Conservation (phyloP, 1,140 invertebrate species). For the Plodia interpunctella region DNA sequence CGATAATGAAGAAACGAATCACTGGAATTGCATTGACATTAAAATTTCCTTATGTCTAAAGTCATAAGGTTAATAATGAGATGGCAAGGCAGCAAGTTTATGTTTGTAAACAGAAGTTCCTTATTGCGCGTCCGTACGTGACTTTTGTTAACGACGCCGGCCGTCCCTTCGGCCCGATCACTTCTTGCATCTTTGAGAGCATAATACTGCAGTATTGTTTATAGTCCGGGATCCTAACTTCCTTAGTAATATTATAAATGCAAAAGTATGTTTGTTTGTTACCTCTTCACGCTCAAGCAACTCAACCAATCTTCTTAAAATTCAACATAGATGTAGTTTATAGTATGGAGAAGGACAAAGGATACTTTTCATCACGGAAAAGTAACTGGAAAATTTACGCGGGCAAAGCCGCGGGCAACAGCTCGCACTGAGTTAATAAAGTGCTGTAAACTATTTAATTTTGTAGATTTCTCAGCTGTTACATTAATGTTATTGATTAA, state of each 20-base stretch:
- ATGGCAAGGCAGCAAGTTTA: neutral
- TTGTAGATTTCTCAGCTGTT: too few species aligned
- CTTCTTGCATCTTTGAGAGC: conserved; percentile 10
- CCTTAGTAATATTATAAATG: too few species aligned
- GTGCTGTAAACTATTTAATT: too few species aligned
- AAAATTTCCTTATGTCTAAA: neutral
- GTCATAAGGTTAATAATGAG: neutral
- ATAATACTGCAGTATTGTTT: conserved; percentile 5
- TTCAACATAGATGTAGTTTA: too few species aligned
- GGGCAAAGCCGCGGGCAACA: too few species aligned
- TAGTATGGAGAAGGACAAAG: too few species aligned
- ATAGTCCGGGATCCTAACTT: neutral
- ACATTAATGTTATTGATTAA: too few species aligned
- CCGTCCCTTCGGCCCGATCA: conserved; percentile 11
- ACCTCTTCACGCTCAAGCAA: neutral
- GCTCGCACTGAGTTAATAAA: too few species aligned
- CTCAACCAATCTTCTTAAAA: too few species aligned
- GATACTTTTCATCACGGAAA: too few species aligned
- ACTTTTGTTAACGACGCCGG: conserved; percentile 29
- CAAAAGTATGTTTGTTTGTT: neutral
- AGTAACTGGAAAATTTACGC: too few species aligned
- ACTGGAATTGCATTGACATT: neutral
- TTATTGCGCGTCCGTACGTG: conserved; percentile 27
- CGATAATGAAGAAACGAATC: conserved; percentile 12
- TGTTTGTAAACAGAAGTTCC: conserved; percentile 20